Conservation (phyloP, 2,888 invertebrate genomes). For the Hirtodrosophila duncani region DNA sequence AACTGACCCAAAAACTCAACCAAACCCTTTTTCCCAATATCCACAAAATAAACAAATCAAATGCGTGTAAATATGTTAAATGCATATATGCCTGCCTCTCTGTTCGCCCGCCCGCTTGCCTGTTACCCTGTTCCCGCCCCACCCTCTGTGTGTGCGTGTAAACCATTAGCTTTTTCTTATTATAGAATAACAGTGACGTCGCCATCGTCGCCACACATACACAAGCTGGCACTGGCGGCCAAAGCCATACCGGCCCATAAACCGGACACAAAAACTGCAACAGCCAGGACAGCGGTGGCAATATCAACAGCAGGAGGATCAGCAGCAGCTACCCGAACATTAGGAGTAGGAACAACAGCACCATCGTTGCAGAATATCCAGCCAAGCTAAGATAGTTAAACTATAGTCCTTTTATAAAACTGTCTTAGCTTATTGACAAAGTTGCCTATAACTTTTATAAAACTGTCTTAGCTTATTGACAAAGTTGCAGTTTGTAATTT, state of each 20-base stretch:
- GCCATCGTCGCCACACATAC: constrained; percentile 76
- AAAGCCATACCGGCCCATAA: constrained; percentile 52
- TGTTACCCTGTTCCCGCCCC: too few species aligned
- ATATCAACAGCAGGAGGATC: constrained; percentile 10
- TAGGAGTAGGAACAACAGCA: constrained; percentile 30
- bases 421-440: too few species aligned
- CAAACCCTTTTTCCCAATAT: constrained; percentile 16
- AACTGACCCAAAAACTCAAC: constrained; percentile 50
- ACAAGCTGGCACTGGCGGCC: constrained; percentile 65
- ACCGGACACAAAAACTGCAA: constrained; percentile 35
- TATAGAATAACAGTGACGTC: constrained; percentile 78
- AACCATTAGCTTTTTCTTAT: constrained; percentile 77
- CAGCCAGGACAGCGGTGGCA: constrained; percentile 20
- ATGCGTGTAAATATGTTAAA: too few species aligned
- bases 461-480: constrained; percentile 5
- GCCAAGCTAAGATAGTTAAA: too few species aligned
- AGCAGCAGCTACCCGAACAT: constrained; percentile 10
- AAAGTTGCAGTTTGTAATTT: constrained; percentile 14
- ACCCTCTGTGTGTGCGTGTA: constrained; percentile 66
- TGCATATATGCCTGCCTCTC: too few species aligned
- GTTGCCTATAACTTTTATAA: too few species aligned
- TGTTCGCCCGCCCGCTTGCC: too few species aligned
- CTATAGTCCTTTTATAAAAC: too few species aligned
- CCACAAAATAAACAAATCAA: too few species aligned
- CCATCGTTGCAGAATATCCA: constrained; percentile 60